Base-by-base conservation (phyloP, 1,140 invertebrate species). In the Gerris buenoi region DNA sequence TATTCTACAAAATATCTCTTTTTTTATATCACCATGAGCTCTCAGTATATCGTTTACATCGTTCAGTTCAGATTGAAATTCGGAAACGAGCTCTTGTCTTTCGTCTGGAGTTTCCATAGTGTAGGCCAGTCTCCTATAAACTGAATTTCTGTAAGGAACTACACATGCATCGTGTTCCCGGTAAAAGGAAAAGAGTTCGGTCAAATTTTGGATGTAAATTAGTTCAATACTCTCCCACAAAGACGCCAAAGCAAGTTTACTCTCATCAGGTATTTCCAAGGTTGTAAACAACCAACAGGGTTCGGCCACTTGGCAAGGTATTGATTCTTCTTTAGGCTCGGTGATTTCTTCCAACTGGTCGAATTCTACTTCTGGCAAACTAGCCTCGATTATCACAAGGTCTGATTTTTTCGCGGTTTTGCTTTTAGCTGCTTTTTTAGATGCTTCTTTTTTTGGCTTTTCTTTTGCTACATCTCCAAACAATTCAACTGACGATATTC, bases 61-160 rank as follows among this genome's bases (percentile, higher is more conserved):
- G 29, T 71, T 71, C 1, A 71, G 65, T 56, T 66, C 61, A 10
- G 28, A 2, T 23, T 68, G 68, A 64, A 71, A 71, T 61, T 71
- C 65, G n/a, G 59, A 28, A 14, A 70, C 66, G 2, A 68, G 2
- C 2, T 63, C 14, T 57, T 56, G 18, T 56, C 65, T 68, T 5
- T 63, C 60, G 33, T 71, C 68, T 1, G 57, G 57, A 18, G 29
- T 18, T 13, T 65, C 27, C 14, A 64, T 18, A 22, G n/a, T 27
- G 18, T 67, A 25, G 25, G 22, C 23, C 5, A 66, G 23, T 57
- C 18, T 56, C 1, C 2, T 25, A 23, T n/a, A 14, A 2, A 69
- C 57, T 22, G 63, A 59, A 28, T 67, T 63, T 46, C 28, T 65
- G 27, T 67, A 65, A 23, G 68, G 68, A 13, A 67, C n/a, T 18